Base-by-base conservation (phyloP, 2,113 vertebrate species). In the Notarius quadriscutis region DNA sequence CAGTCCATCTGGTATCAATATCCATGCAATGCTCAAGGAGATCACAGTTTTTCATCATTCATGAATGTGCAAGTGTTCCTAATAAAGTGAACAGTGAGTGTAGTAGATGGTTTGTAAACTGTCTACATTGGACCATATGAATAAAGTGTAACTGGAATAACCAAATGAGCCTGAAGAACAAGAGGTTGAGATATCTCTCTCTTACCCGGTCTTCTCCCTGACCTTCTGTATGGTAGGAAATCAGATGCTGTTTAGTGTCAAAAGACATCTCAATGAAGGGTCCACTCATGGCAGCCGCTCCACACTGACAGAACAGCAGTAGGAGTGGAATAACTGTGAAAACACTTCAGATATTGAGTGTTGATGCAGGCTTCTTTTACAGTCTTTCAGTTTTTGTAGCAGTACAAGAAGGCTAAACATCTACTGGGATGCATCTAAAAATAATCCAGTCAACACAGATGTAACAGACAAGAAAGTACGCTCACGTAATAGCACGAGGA, bases 161-260 rank as follows among this genome's bases (percentile, higher is more conserved):
- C 27, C 7, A 12, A 41, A 30, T 9, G 34, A 51, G 50, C 53
- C n/a, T 50, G 41, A 83, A 53, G 14, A 84, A 53, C 25, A 1
- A 27, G 50, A 50, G 18, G 57, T 12, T 27, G 18, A 20, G 25
- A 41, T 50, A 60, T 41, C 41, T 18, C 8, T 9, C 10, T 77
- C 96, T 95, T 90, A 99, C 98, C 89, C 92, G 92, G 87, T 96
- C 94, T 91, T 97, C 96, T 71, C 97, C 96, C 67, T 95, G 96
- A 53, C 96, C 96, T 91, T 99, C 98, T 27, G 97, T 96, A 87
- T 92, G 93, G 95, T 97, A 99, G 0, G 96, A 60, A 48, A 92
- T 97, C 93, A 94, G 96, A 91, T 91, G 94, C 92, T 96, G 96
- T 92, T 98, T 97, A 27, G 94, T 93, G n/a, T 92, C 93, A 41